Evolutionary conservation across 1,140 invertebrate species (phyloP), one percentile per base, ranked within the genome.

Genomic region (Caenorhabditis tropicalis): DNA sequence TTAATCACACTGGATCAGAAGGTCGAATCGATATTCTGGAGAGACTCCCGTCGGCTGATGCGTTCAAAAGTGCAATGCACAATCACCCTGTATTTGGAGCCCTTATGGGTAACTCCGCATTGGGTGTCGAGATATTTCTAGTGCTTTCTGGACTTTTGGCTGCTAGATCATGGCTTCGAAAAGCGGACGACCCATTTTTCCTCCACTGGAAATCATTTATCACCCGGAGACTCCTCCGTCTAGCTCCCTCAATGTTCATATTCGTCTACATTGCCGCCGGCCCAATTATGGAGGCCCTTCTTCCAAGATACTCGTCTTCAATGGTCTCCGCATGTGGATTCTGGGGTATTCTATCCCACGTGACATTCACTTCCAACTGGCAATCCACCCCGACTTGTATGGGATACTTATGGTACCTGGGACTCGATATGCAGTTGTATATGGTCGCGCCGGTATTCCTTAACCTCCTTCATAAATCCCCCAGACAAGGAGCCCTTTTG

Each of bases 401-500:
- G n/a, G 89, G 89, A 5, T 90, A 91, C 51, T 80, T 90, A 6
- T 90, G 89, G 89, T 91, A 90, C 43, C 60, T 90, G 10, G 90
- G 89, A 21, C 82, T 90, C 0, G 89, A 90, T 82, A 89, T 89
- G 86, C 89, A 90, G 51, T 87, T 91, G 24, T 90, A 90, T 60
- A 60, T 89, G 36, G 53, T 89, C 9, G 89, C 90, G 2, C 89
- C 89, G 15, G 79, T 90, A 79, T 80, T 91, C 27, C 60, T 90
- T 19, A 82, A 88, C 39, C 49, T 89, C 1, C 87, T 90, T 10
- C 79, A 86, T n/a, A 81, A 84, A 12, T 51, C 49, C 1, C 79
- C 86, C 15, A 31, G 79, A 2, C 24, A 87, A 19, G 89, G 82
- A 15, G 31, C 91, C 3, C n/a, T 27, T 24, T 2, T 88, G 15